Percentiles rank a stretch among this genome's conserved stretches.
Evolutionary conservation across 2,113 vertebrate genomes (phyloP).

Genomic region (Natator depressus): DNA sequence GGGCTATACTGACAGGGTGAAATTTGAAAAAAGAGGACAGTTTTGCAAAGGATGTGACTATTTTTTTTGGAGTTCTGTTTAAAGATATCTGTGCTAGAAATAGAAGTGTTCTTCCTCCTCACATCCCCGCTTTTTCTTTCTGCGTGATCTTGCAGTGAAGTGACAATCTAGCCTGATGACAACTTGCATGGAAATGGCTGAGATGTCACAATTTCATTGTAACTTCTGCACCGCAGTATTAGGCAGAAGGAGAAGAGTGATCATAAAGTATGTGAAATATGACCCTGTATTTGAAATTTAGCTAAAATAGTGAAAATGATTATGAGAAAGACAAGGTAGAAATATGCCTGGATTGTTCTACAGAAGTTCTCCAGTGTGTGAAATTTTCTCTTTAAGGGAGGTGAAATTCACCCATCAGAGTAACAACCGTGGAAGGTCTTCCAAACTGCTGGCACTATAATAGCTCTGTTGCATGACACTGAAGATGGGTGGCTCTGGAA

Average conservation of each 20-base stretch:
- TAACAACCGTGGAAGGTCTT: neutral
- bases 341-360: neutral
- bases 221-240: conserved; percentile 5
- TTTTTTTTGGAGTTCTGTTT: neutral
- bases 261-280: neutral
- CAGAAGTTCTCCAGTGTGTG: neutral
- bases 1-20: neutral
- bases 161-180: conserved; percentile 2
- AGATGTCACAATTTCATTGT: conserved; percentile 34
- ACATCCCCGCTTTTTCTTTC: neutral
- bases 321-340: neutral
- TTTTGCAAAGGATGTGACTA: neutral
- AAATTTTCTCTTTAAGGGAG: neutral
- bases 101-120: neutral
- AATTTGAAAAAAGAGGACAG: neutral
- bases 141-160: neutral
- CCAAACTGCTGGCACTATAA: neutral
- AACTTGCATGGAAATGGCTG: conserved; percentile 19
- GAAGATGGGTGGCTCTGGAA: neutral
- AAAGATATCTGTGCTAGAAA: neutral
- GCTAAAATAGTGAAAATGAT: neutral
- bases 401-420: fast-evolving
- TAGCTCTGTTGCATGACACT: neutral
- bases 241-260: neutral
- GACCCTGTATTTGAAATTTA: neutral